These are phyloP conservation scores for Spondyliosoma cantharus DNA, from an alignment of 2,797 vertebrate species.

Conservation along the genomic window DNA sequence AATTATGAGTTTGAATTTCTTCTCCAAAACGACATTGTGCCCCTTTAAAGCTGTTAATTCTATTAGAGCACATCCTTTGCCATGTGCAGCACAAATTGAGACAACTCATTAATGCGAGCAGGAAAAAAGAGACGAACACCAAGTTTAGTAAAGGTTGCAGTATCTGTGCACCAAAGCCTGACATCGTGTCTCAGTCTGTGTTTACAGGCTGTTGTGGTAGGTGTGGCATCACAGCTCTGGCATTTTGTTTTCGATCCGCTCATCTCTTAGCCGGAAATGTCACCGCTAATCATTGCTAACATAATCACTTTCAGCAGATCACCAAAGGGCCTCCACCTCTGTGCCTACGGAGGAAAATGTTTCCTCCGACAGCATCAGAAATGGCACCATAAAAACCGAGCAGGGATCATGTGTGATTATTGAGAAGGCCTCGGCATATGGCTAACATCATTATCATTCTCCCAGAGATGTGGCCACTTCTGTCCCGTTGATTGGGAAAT, in stretches of 20 bases:
- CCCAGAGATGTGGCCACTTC: constrained; percentile 28
- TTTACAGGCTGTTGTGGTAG: not conserved
- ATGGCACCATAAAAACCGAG: constrained; percentile 25
- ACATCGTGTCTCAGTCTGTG: not conserved
- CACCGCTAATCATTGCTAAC: constrained; percentile 53
- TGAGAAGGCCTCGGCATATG: constrained; percentile 34
- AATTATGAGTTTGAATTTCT: too few relatives aligned
- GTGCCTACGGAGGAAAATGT: constrained; percentile 11
- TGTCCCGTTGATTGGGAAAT: constrained; percentile 24
- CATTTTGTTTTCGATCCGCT: constrained; percentile 36
- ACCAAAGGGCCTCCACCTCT: constrained; percentile 36
- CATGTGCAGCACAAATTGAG: constrained; percentile 26
- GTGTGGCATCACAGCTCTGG: not conserved
- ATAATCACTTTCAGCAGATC: constrained; percentile 47
- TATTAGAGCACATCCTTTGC: constrained; percentile 1
- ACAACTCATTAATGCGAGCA: not conserved
- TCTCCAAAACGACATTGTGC: too few relatives aligned
- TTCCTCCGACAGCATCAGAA: constrained; percentile 32
- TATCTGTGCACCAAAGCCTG: not conserved
- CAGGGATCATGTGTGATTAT: constrained; percentile 26
- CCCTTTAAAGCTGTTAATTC: constrained; percentile 15
- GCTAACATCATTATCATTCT: constrained; percentile 43
- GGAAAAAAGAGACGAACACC: not conserved
- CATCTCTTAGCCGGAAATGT: constrained; percentile 49
- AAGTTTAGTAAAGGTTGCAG: not conserved